Conservation (phyloP, 2,113 vertebrate species). For the Chlorodrepanis virens region DNA sequence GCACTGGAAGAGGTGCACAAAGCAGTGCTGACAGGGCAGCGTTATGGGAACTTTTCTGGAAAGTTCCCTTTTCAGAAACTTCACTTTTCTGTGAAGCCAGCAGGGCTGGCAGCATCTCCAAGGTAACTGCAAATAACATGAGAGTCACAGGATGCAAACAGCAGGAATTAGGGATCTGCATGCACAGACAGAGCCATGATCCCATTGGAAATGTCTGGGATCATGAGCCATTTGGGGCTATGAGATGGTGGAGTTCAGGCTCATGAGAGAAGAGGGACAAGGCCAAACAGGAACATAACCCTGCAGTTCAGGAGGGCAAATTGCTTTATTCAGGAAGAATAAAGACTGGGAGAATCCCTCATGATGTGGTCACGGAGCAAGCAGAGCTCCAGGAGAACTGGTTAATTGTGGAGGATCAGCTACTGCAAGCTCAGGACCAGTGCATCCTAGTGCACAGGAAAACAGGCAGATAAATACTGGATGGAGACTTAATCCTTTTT, state of each 20-base stretch:
- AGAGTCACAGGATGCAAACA: not conserved
- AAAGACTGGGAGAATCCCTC: not conserved
- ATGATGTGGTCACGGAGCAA: not conserved
- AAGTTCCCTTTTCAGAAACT: no score
- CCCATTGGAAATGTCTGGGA: accelerated
- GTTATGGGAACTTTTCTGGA: not conserved
- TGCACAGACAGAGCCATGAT: not conserved
- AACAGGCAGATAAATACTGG: not conserved
- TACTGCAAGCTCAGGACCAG: not conserved
- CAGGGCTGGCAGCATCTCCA: not conserved
- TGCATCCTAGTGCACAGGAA: accelerated
- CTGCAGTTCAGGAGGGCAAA: not conserved
- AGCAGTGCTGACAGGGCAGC: not conserved
- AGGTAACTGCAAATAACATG: not conserved
- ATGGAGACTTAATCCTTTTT: not conserved
- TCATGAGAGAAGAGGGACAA: not conserved
- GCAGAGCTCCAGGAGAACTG: not conserved
- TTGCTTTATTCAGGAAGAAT: not conserved
- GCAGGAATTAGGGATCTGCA: not conserved
- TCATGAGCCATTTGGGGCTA: not conserved
- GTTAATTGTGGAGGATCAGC: not conserved
- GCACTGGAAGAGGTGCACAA: not conserved
- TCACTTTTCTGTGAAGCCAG: not conserved
- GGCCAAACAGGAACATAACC: not conserved
- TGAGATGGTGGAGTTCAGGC: not conserved